These are phyloP conservation scores for Eristalis intricaria DNA, from an alignment of 2,888 invertebrate species.

Conservation along the genomic window DNA sequence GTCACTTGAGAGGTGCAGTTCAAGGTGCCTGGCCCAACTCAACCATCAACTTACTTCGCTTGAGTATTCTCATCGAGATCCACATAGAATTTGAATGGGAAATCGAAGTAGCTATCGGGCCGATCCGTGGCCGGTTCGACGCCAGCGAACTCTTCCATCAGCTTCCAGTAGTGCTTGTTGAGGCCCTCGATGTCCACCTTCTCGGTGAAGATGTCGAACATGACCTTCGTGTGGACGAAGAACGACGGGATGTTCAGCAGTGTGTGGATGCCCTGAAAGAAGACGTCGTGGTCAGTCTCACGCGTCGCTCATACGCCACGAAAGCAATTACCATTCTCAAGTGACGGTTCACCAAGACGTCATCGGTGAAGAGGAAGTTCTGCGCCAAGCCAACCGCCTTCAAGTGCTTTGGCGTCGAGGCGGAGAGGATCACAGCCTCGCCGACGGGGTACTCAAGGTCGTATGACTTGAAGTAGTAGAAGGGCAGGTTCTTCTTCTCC, in stretches of 20 bases:
- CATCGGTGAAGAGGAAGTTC: conserved; percentile 76
- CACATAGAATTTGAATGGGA: conserved; percentile 88
- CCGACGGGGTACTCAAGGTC: conserved; percentile 79
- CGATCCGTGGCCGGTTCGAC: conserved; percentile 85
- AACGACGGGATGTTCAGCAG: conserved; percentile 87
- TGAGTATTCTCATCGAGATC: conserved; percentile 79
- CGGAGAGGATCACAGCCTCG: conserved; percentile 78
- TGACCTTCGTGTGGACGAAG: conserved; percentile 87
- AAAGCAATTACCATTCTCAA: conserved; percentile 77
- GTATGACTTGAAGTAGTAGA: conserved; percentile 78
- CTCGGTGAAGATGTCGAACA: conserved; percentile 86
- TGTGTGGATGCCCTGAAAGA: conserved; percentile 84
- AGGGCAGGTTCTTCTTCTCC: conserved; percentile 77
- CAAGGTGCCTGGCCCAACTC: no score
- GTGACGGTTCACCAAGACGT: conserved; percentile 77
- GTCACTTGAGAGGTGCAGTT: no score
- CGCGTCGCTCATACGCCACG: no score
- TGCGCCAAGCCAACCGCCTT: conserved; percentile 76
- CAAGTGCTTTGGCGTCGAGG: conserved; percentile 78
- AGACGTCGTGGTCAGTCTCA: background rate
- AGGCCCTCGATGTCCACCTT: conserved; percentile 84
- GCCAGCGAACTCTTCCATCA: conserved; percentile 85
- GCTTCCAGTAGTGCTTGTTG: conserved; percentile 86
- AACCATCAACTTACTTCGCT: conserved; percentile 75
- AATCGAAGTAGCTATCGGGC: conserved; percentile 87